Percentiles rank a stretch among this genome's conserved stretches.
These are phyloP conservation scores for Spea multiplicata DNA, from an alignment of 2,113 vertebrate species.

Conservation along the genomic window DNA sequence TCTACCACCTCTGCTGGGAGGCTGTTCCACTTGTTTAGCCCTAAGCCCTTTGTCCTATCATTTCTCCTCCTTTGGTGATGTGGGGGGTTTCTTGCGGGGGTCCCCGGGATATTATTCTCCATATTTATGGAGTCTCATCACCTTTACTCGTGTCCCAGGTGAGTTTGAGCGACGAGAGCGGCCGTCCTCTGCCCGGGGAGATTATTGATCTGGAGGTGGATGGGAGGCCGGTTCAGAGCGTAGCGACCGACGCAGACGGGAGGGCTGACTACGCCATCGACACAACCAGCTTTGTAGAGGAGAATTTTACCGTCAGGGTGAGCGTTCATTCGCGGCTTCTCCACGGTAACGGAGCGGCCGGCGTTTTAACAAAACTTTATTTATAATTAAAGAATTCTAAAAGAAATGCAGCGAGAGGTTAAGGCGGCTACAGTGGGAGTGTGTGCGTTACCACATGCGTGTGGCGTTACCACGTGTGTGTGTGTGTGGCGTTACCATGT, in stretches of 20 bases:
- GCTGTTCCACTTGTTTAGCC: no score
- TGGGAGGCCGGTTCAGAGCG: conserved; percentile 51
- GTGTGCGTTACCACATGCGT: no score
- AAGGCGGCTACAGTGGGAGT: no score
- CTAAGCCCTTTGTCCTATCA: neutral
- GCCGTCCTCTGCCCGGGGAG: conserved; percentile 48
- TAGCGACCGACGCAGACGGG: conserved; percentile 58
- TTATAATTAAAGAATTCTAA: no score
- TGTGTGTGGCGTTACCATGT: no score
- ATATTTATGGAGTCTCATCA: neutral
- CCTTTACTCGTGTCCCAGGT: conserved; percentile 50
- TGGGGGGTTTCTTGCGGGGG: neutral
- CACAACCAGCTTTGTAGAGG: conserved; percentile 52
- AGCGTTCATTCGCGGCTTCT: neutral
- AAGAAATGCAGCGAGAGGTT: no score
- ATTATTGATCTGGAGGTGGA: conserved; percentile 58
- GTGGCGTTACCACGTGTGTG: no score
- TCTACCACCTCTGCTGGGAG: no score
- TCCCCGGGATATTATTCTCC: neutral
- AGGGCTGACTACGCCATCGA: conserved; percentile 58
- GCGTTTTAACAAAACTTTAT: no score
- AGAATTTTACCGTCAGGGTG: conserved; percentile 18
- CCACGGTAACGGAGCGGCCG: no score
- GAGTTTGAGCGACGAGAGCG: conserved; percentile 46
- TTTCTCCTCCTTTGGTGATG: neutral